Base-by-base conservation (phyloP, 2,888 invertebrate genomes). In the Cinara cedri region DNA sequence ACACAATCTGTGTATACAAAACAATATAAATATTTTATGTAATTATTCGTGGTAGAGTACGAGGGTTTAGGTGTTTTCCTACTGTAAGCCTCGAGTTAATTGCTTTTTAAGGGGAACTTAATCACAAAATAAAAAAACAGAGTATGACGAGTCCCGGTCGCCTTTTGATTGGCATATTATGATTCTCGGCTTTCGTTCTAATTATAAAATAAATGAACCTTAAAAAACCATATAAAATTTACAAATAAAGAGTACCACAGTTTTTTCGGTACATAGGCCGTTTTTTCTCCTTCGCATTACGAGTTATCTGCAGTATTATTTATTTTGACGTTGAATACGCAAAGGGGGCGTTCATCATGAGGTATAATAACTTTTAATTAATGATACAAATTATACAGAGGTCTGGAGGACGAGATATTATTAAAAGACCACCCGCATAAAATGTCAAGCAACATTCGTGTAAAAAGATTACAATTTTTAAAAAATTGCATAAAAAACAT, bases 21-120 rank as follows among this genome's bases (percentile, higher is more conserved):
- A 63, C 34, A 74, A 63, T 74, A 74, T 42, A 74, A 54, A 74
- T 74, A 21, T 63, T 63, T 42, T 54, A 63, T 54, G 51, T 66
- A 46, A 76, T 76, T 66, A 76, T 76, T 76, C 66, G 66, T 66
- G 75, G 66, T 55, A 66, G 57, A n/a, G n/a, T 63, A 74, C 19
- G n/a, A n/a, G 19, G 26, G 55, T 66, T 54, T 76, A 26, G 44
- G 26, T 26, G 24, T 66, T 55, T 65, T 9, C 11, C 44, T 10
- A 9, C 44, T 66, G 14, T 76, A 66, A 66, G 65, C 66, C 46
- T 54, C 62, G 44, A 75, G 65, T 66, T 76, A 76, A 76, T 76
- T 76, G 55, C 75, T 66, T 76, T 76, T 76, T 76, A 66, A 76
- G 65, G 55, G 26, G 66, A 66, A 76, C 65, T 66, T 76, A 54